Evolutionary conservation across 1,140 invertebrate genomes (phyloP), one percentile per base, ranked within the genome.

Genomic region (Calephelis virginiensis): DNA sequence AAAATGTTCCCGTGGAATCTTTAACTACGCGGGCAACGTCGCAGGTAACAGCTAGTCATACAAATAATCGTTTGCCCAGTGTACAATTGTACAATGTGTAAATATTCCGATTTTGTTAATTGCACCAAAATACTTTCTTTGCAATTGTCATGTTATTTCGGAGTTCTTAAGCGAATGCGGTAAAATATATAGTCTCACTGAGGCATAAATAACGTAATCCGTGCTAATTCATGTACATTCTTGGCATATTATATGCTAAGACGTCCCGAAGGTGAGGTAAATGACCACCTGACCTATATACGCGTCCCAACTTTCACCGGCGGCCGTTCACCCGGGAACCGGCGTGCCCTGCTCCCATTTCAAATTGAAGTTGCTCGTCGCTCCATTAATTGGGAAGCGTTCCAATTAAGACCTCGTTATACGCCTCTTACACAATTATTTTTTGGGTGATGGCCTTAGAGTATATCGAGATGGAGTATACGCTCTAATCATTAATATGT

Each of bases 361-460:
- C 73, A 70, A 77, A 81, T 72, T 71, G 72, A 72, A 71, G 66
- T 49, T 50, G 47, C 63, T 63, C 67, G 66, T 67, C 78, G 69
- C 56, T 63, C 67, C 77, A 85, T 89, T 89, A 86, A 87, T 89
- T 86, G 82, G 82, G 78, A 81, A 83, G 80, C 80, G 83, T 84
- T 90, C 83, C 85, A 87, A 89, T 90, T 87, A 89, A 85, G 83
- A 77, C 67, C 83, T 85, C 83, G 84, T 85, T 85, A 74, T 79
- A 76, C 80, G 78, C 72, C 82, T 83, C 82, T 86, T 86, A 83
- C 78, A 82, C 81, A 87, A 87, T 89, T 85, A 85, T 53, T 50
- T 46, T 40, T 53, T 49, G n/a, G 49, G 28, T 17, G 49, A 50
- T 43, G 38, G 50, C 62, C 61, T 63, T 47, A 28, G 28, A 28